phyloP scores from a whole-genome alignment of 2,113 vertebrate genomes.

The Prionailurus bengalensis region DNA sequence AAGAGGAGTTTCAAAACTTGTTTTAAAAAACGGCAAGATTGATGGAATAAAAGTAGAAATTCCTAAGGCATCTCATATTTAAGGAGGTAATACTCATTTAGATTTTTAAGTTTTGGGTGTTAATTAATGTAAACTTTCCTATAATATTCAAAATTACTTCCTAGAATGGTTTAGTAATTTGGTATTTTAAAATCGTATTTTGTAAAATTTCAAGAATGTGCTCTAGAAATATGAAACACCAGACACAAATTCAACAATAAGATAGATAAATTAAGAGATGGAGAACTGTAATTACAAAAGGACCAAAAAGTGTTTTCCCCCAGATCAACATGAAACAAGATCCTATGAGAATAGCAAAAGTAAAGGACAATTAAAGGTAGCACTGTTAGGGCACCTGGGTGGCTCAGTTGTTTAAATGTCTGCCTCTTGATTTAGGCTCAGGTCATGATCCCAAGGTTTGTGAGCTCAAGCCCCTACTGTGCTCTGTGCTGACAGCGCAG shows the following conservation, averaged over 20 bases:
- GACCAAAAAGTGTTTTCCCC: background rate
- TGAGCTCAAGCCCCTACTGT: no score
- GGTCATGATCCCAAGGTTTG: no score
- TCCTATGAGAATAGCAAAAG: background rate
- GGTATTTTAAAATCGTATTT: conserved; percentile 27
- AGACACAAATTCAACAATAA: background rate
- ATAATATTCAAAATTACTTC: conserved; percentile 1
- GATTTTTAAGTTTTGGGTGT: background rate
- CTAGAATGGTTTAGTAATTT: background rate
- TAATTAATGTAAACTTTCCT: background rate
- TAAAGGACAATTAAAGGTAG: conserved; percentile 50
- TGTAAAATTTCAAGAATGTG: conserved; percentile 28
- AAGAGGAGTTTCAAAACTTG: background rate
- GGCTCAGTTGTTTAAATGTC: no score
- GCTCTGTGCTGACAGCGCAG: no score
- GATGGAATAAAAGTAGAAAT: conserved; percentile 1
- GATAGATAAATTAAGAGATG: background rate
- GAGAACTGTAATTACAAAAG: background rate
- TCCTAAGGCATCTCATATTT: background rate
- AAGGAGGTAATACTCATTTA: conserved; percentile 2
- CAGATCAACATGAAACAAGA: background rate
- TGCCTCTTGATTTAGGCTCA: no score
- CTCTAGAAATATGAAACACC: conserved; percentile 1
- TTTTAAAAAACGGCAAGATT: conserved; percentile 14
- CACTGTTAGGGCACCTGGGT: background rate